Evolutionary conservation across 2,888 invertebrate species (phyloP).

Genomic region (Heteromyza rotundicornis): DNA sequence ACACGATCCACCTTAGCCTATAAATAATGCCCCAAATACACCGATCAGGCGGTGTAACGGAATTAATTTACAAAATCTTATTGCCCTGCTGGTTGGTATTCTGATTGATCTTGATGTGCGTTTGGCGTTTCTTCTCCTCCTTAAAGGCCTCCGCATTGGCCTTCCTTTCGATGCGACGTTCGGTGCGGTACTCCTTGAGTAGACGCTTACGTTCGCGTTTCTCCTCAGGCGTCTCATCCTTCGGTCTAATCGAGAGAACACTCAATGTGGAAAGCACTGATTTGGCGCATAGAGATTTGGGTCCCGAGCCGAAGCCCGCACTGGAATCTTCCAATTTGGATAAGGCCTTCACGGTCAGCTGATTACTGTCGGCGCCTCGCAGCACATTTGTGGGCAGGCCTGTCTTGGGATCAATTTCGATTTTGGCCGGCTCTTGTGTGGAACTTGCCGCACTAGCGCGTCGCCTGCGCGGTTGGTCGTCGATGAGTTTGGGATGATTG

Average conservation of each 20-base stretch:
- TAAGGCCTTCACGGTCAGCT: constrained; percentile 73
- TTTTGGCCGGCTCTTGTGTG: constrained; percentile 65
- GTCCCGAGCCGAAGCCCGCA: constrained; percentile 54
- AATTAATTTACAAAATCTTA: constrained; percentile 66
- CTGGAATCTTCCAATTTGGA: constrained; percentile 69
- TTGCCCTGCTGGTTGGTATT: constrained; percentile 77
- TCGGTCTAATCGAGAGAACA: constrained; percentile 72
- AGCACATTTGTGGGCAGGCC: constrained; percentile 77
- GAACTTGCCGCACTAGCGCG: constrained; percentile 36
- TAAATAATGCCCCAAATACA: too few species aligned
- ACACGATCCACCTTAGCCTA: too few species aligned
- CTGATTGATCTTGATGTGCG: constrained; percentile 79
- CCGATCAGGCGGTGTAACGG: too few species aligned
- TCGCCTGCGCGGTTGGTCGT: constrained; percentile 69
- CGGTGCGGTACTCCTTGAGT: constrained; percentile 78
- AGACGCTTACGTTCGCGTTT: constrained; percentile 77
- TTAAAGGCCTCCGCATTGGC: constrained; percentile 82
- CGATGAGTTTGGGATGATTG: constrained; percentile 89
- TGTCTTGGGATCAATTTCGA: constrained; percentile 74
- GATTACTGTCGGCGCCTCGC: constrained; percentile 65
- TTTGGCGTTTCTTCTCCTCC: constrained; percentile 82
- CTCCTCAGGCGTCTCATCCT: constrained; percentile 80
- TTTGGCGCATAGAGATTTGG: constrained; percentile 68
- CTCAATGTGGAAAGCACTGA: constrained; percentile 74
- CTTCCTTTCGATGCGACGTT: constrained; percentile 82